A percentile compares a stretch with the other conserved stretches of the same genome.
Conservation (phyloP, 1,140 invertebrate species). For the Pseudomyrmex gracilis region DNA sequence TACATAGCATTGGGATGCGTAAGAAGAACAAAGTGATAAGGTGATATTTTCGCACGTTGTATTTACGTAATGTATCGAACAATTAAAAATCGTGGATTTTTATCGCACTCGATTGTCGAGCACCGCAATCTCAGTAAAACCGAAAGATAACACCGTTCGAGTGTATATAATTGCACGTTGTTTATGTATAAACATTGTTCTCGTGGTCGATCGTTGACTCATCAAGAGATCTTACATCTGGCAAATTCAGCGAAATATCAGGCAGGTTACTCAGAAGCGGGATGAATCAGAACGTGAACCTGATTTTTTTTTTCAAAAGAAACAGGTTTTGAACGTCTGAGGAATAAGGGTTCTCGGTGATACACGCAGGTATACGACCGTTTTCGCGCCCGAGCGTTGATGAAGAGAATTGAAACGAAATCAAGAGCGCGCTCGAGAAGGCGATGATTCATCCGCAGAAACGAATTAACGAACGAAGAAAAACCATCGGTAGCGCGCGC, state of each 20-base stretch:
- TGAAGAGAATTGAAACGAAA: slow-evolving; percentile 53
- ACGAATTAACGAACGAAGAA: slow-evolving; percentile 62
- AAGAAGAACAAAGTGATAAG: too few relatives aligned
- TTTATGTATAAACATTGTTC: slow-evolving; percentile 17
- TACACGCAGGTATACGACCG: not conserved
- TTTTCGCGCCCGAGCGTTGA: not conserved
- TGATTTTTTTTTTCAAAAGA: slow-evolving; percentile 77
- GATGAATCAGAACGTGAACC: slow-evolving; percentile 77
- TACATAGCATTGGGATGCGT: too few relatives aligned
- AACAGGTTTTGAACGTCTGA: slow-evolving; percentile 72
- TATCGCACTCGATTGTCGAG: not conserved
- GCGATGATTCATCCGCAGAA: slow-evolving; percentile 78
- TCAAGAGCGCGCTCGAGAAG: slow-evolving; percentile 54
- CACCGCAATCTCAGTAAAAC: too few relatives aligned
- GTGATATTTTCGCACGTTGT: too few relatives aligned
- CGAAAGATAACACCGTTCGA: not conserved
- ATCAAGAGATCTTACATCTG: slow-evolving; percentile 74
- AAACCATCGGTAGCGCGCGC: slow-evolving; percentile 30
- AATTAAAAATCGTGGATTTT: not conserved
- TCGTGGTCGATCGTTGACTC: slow-evolving; percentile 75
- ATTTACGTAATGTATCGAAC: too few relatives aligned
- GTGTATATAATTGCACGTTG: not conserved
- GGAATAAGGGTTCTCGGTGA: too few relatives aligned
- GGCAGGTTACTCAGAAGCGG: slow-evolving; percentile 80
- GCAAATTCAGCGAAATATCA: slow-evolving; percentile 78